These are phyloP conservation scores for Drosophila trapezifrons DNA, from an alignment of 1,140 invertebrate genomes.

Conservation along the genomic window DNA sequence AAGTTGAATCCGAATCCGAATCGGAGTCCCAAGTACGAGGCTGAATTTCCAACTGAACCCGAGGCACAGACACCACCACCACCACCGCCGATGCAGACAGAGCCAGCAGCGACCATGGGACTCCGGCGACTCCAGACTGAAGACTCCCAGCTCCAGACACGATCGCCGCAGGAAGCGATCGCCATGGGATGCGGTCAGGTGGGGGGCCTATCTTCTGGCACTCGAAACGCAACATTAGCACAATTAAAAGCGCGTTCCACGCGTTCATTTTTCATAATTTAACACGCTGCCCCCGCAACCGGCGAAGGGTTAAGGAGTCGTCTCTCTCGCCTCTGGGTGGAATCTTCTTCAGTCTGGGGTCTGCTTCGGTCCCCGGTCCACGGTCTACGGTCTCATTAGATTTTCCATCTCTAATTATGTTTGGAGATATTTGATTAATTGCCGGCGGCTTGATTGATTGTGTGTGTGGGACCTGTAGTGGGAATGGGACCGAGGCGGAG, in stretches of 20 bases:
- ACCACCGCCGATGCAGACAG: conserved; percentile 3
- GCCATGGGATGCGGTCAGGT: conserved; percentile 49
- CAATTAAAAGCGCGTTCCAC: conserved; percentile 81
- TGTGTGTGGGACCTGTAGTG: conserved; percentile 49
- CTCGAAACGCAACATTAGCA: conserved; percentile 71
- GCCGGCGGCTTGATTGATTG: conserved; percentile 80
- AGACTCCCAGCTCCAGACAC: conserved; percentile 34
- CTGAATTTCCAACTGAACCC: conserved; percentile 32
- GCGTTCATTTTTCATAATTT: conserved; percentile 83
- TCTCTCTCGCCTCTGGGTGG: conserved; percentile 15
- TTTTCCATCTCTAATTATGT: conserved; percentile 81
- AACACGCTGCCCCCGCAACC: conserved; percentile 80
- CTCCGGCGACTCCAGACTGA: conserved; percentile 23
- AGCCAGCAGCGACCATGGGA: conserved; percentile 23
- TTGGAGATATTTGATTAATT: conserved; percentile 80
- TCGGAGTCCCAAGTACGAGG: conserved; percentile 9
- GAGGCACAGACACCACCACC: conserved; percentile 9
- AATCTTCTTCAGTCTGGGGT: conserved; percentile 8
- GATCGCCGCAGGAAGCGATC: conserved; percentile 52
- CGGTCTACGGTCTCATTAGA: conserved; percentile 66
- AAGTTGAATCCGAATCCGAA: conserved; percentile 21
- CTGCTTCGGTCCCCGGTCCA: background rate
- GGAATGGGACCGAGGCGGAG: conserved; percentile 12
- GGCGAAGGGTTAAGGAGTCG: conserved; percentile 56
- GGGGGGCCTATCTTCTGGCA: conserved; percentile 44